Base-by-base conservation (phyloP, 2,113 vertebrate genomes). In the Mystacornis crossleyi region DNA sequence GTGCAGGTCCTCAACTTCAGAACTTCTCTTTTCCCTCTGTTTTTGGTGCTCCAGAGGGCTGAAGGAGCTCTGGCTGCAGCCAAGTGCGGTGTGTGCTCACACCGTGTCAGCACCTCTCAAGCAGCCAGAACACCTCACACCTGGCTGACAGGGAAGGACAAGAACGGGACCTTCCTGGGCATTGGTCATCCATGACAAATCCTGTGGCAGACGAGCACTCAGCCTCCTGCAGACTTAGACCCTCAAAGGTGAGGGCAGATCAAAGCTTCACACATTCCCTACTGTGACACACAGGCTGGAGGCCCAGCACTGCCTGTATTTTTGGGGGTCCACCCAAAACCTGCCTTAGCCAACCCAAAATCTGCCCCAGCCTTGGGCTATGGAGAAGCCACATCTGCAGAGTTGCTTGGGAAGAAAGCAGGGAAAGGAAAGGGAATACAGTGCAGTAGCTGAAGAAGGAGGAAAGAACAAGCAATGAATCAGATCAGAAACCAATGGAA, bases 21-120 rank as follows among this genome's bases (percentile, higher is more conserved):
- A 9, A n/a, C 31, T 55, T 65, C 48, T 77, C 26, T n/a, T 62
- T 62, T 45, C 31, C 43, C 17, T 15, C 19, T 21, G 1, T 8
- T 36, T 61, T 40, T 70, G 40, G 25, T 62, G 66, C 31, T 86
- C 57, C 36, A 6, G 29, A 61, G 67, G 65, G 47, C 57, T 29
- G 53, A 23, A 55, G 55, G 43, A 72, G 33, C 31, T 14, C 18
- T 10, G 21, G 31, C 38, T 69, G 24, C 20, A 60, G 54, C 47
- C n/a, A 29, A 18, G 33, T 0, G 6, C 3, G 3, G 43, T 0
- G 17, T 34, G 8, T 34, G 33, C 38, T 64, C 14, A 4, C 7
- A 18, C 13, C 9, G 11, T 1, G 2, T 7, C 69, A 64, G 58
- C 23, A 17, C 33, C 80, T n/a, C 50, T 9, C 1, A 5, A 40